Evolutionary conservation across 2,888 invertebrate species (phyloP).

Genomic region (Galeruca laticollis): DNA sequence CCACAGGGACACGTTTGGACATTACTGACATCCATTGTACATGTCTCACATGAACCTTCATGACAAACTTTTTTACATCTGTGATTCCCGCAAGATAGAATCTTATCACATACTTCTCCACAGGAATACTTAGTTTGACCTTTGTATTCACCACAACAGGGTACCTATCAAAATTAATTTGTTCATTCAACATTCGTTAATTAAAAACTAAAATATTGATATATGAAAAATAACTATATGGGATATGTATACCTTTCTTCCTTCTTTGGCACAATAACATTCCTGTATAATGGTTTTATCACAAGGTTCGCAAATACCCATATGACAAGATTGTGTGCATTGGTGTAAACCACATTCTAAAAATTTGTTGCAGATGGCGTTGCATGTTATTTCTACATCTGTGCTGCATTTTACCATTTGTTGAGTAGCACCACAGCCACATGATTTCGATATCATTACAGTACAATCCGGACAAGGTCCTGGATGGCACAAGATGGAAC

Average conservation of each 20-base stretch:
- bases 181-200: slow-evolving; percentile 2
- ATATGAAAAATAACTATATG: no score
- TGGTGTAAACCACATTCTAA: slow-evolving; percentile 84
- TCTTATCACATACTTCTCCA: slow-evolving; percentile 72
- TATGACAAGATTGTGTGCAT: slow-evolving; percentile 83
- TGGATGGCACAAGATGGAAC: slow-evolving; percentile 90
- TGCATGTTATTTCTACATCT: slow-evolving; percentile 80
- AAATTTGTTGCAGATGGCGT: slow-evolving; percentile 76
- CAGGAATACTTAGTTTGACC: slow-evolving; percentile 70
- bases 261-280: slow-evolving; percentile 74
- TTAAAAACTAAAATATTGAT: no score
- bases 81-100: slow-evolving; percentile 78
- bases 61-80: slow-evolving; percentile 73
- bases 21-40: slow-evolving; percentile 72
- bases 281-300: slow-evolving; percentile 75
- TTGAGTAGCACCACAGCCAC: slow-evolving; percentile 82
- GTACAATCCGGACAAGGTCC: slow-evolving; percentile 94
- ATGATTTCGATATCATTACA: slow-evolving; percentile 78
- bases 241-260: slow-evolving; percentile 67
- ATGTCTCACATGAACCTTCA: slow-evolving; percentile 74
- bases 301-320: slow-evolving; percentile 82
- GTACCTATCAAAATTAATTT: slow-evolving; percentile 55
- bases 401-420: slow-evolving; percentile 80
- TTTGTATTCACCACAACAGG: slow-evolving; percentile 41
- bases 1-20: slow-evolving; percentile 84